phyloP scores from a whole-genome alignment of 1,140 invertebrate species.

The Monomorium pharaonis region DNA sequence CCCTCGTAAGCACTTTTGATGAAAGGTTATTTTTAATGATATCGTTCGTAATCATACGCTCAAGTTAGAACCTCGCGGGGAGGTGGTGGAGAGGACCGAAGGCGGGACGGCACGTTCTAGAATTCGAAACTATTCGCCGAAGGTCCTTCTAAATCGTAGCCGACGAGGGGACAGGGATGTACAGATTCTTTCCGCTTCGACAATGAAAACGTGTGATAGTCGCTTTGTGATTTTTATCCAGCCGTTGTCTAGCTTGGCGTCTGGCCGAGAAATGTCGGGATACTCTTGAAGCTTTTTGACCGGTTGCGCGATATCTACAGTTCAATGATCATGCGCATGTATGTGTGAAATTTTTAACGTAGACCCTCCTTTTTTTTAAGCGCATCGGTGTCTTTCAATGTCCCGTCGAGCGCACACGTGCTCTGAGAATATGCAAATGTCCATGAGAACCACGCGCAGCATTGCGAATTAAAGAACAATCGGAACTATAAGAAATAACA shows the following conservation, averaged over 20 bases:
- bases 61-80: background rate
- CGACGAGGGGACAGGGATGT: too few species aligned
- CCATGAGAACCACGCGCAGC: background rate
- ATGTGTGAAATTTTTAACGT: constrained; percentile 50
- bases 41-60: constrained; percentile 64
- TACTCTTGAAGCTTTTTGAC: background rate
- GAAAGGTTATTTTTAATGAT: constrained; percentile 68
- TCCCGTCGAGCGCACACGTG: background rate
- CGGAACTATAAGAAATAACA: background rate
- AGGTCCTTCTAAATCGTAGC: background rate
- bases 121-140: constrained; percentile 18
- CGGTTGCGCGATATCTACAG: background rate
- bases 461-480: background rate
- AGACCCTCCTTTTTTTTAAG: constrained; percentile 12
- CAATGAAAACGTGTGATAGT: background rate
- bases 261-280: background rate
- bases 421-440: constrained; percentile 7
- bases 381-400: background rate
- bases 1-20: constrained; percentile 55
- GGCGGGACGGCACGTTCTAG: background rate
- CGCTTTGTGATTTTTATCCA: background rate
- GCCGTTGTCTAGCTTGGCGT: background rate
- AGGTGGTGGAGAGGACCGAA: background rate
- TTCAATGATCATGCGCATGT: background rate
- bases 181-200: background rate